These are phyloP conservation scores for Hemichromis elongatus DNA, from an alignment of 2,113 vertebrate species.

Conservation along the genomic window DNA sequence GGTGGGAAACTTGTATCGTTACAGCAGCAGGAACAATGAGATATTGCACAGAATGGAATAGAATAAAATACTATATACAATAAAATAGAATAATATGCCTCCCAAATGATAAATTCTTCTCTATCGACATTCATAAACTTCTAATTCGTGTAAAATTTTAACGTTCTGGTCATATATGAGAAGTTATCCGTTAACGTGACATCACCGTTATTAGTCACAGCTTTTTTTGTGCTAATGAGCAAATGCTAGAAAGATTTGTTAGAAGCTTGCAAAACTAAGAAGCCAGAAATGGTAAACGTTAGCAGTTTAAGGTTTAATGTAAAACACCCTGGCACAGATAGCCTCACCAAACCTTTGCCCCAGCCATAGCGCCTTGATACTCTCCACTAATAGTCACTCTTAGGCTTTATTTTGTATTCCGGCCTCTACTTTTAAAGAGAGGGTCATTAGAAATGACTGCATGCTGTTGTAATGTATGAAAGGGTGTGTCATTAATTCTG, in stretches of 20 bases:
- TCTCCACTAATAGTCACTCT: rapidly evolving
- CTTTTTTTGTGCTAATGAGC: not conserved
- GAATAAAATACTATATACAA: no score
- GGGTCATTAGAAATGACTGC: not conserved
- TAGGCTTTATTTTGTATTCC: not conserved
- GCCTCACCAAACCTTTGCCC: not conserved
- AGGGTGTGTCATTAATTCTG: not conserved
- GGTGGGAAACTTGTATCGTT: no score
- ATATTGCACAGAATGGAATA: no score
- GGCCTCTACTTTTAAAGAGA: not conserved
- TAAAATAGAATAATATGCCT: no score
- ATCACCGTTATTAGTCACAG: not conserved
- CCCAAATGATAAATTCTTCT: not conserved
- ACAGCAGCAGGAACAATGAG: no score
- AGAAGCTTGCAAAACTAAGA: not conserved
- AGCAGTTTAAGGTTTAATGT: not conserved
- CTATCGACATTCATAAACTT: not conserved
- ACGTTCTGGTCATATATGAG: not conserved
- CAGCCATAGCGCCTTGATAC: not conserved
- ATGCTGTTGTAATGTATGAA: not conserved
- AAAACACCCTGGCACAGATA: not conserved
- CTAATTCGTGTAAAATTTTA: not conserved
- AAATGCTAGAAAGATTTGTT: not conserved
- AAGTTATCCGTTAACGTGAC: not conserved
- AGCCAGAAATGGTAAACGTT: not conserved